phyloP scores from a whole-genome alignment of 2,888 invertebrate species.

The Acholoe squamosa region DNA sequence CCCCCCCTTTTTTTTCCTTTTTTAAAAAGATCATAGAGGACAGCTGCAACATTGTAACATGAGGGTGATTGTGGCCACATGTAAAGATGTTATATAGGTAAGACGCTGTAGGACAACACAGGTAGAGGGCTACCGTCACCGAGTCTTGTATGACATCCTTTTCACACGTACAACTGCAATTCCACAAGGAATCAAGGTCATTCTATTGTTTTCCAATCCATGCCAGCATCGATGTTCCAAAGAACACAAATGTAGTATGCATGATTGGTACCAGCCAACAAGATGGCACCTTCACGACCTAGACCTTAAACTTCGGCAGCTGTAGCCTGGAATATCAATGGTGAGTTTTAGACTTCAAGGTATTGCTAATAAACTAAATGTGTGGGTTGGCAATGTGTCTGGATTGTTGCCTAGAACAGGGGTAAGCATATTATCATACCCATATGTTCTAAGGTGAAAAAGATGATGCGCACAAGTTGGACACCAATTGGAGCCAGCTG shows the following conservation, averaged over 20 bases:
- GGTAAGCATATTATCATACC: no score
- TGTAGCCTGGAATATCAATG: no score
- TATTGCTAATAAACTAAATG: no score
- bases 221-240: background rate
- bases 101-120: background rate
- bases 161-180: no score
- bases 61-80: background rate
- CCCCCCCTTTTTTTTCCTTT: background rate
- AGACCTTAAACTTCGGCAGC: no score
- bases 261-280: background rate
- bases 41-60: background rate
- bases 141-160: no score
- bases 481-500: no score
- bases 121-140: no score
- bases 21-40: background rate
- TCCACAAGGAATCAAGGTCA: background rate
- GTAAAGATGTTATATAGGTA: background rate
- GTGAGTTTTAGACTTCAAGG: no score
- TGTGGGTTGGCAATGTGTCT: no score
- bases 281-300: background rate
- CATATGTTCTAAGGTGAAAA: background rate
- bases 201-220: background rate
- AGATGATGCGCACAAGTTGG: background rate
- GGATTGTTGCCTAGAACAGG: no score
- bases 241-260: no score